phyloP scores from a whole-genome alignment of 2,797 vertebrate genomes.

The Chaetophractus vellerosus region DNA sequence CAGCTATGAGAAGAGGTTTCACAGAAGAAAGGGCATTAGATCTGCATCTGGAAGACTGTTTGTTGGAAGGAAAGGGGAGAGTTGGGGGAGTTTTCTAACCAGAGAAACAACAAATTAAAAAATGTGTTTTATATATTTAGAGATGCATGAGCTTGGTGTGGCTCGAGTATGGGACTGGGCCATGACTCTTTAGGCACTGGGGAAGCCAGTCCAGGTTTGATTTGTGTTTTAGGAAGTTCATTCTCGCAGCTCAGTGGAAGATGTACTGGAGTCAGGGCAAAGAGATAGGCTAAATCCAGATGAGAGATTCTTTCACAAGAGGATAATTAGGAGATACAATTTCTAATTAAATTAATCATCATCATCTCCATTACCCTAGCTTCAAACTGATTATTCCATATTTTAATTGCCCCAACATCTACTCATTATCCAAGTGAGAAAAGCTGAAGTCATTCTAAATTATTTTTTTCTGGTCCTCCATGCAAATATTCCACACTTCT shows the following conservation, averaged over 20 bases:
- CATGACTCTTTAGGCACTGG: neutral
- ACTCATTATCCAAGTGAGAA: neutral
- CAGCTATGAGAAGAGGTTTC: neutral
- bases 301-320: neutral
- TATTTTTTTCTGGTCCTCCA: neutral
- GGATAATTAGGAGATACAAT: neutral
- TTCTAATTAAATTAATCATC: neutral
- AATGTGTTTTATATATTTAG: neutral
- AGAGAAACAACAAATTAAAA: neutral
- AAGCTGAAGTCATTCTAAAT: neutral
- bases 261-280: neutral
- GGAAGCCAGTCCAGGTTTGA: neutral
- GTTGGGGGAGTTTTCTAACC: neutral
- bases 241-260: neutral
- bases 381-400: neutral
- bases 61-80: neutral
- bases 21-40: neutral
- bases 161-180: rapidly evolving
- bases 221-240: neutral
- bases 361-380: neutral
- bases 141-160: no score
- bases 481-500: neutral
- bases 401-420: neutral
- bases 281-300: neutral
- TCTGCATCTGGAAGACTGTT: neutral